Conservation (phyloP, 2,888 invertebrate genomes). For the Conomelus anceps region DNA sequence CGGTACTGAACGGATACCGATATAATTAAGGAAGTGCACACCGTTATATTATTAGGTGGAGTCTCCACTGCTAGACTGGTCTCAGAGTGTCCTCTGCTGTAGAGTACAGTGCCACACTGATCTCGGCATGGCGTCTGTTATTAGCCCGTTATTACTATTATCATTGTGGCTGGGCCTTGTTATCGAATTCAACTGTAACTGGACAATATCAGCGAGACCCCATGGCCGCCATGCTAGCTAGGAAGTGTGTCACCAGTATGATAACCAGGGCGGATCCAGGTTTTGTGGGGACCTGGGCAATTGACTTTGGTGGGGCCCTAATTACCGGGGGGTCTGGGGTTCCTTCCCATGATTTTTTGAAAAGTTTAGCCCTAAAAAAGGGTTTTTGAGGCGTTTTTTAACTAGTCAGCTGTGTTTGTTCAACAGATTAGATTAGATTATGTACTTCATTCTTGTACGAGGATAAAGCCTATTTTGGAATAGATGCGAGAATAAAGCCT, state of each 20-base stretch:
- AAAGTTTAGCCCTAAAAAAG: no score
- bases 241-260: neutral
- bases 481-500: no score
- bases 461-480: no score
- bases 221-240: neutral
- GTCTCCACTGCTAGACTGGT: neutral
- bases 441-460: no score
- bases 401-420: no score
- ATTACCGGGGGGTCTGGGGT: no score
- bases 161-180: neutral
- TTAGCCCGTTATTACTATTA: neutral
- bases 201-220: neutral
- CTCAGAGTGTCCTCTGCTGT: neutral
- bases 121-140: neutral
- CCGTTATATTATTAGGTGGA: neutral
- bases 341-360: no score
- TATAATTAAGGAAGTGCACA: neutral
- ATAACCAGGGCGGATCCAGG: neutral
- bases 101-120: neutral
- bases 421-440: no score
- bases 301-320: no score
- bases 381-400: no score
- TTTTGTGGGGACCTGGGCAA: no score
- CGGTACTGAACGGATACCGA: neutral
- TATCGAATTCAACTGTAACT: no score